Evolutionary conservation across 2,797 vertebrate genomes (phyloP).

Genomic region (Geotrypetes seraphini): DNA sequence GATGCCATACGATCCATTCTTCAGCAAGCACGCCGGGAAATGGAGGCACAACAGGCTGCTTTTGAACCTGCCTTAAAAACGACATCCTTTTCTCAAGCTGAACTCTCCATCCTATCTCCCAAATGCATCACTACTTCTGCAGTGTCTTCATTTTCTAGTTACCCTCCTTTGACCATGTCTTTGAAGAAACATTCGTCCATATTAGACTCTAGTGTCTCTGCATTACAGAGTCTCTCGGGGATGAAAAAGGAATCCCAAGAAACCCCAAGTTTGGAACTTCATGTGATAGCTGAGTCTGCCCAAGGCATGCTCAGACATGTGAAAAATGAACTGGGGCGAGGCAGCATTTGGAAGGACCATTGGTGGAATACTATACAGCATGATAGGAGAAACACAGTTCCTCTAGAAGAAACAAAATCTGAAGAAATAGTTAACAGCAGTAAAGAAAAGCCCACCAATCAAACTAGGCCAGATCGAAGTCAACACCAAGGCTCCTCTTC

Average conservation of each 20-base stretch:
- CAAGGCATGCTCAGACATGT: conserved; percentile 64
- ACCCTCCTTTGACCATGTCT: conserved; percentile 76
- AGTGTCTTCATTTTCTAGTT: conserved; percentile 65
- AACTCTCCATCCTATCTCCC: conserved; percentile 63
- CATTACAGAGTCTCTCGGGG: conserved; percentile 53
- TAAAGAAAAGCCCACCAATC: conserved; percentile 54
- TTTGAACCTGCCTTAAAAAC: conserved; percentile 85
- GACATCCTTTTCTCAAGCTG: conserved; percentile 64
- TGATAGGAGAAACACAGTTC: conserved; percentile 57
- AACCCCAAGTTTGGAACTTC: conserved; percentile 56
- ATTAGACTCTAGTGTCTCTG: conserved; percentile 59
- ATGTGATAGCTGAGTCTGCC: conserved; percentile 49
- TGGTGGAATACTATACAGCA: conserved; percentile 83
- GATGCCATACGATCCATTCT: conserved; percentile 91
- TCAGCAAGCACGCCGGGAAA: conserved; percentile 88
- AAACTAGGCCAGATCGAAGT: conserved; percentile 52
- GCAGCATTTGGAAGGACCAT: conserved; percentile 82
- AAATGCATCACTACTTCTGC: conserved; percentile 61
- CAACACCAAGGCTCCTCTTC: conserved; percentile 64
- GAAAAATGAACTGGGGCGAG: conserved; percentile 61
- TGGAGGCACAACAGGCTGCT: conserved; percentile 88
- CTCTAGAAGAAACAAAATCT: conserved; percentile 50
- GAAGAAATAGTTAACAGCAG: conserved; percentile 56
- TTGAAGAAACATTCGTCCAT: conserved; percentile 79
- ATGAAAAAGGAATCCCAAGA: conserved; percentile 74